Conservation (phyloP, 1,140 invertebrate genomes). For the Chymomyza costata region DNA sequence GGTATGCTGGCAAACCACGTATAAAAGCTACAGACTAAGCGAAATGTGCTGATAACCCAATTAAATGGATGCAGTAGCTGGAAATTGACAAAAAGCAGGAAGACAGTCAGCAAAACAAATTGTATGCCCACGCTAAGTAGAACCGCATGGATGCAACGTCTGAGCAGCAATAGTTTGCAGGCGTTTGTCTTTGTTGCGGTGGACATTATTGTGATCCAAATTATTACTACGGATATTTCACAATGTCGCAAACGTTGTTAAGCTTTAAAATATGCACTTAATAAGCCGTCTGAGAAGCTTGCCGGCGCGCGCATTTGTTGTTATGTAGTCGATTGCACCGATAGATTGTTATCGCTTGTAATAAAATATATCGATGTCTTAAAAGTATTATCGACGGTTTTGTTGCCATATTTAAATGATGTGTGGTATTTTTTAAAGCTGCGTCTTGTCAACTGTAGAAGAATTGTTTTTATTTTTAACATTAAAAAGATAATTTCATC, state of each 20-base stretch:
- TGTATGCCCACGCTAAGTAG: constrained; percentile 52
- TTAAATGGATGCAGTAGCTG: constrained; percentile 76
- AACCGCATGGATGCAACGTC: constrained; percentile 50
- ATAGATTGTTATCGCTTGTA: too few relatives aligned
- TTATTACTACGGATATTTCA: background rate
- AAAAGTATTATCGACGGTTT: too few relatives aligned
- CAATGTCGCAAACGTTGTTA: background rate
- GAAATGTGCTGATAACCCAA: constrained; percentile 77
- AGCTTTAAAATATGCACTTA: background rate
- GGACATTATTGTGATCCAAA: constrained; percentile 15
- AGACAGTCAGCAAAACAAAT: constrained; percentile 75
- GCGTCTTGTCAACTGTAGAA: too few relatives aligned
- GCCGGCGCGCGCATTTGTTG: constrained; percentile 30
- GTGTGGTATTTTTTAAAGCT: too few relatives aligned
- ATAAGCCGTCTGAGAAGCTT: constrained; percentile 6
- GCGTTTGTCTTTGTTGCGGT: constrained; percentile 18
- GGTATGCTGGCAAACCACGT: constrained; percentile 78
- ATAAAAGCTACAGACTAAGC: constrained; percentile 76
- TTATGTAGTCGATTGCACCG: background rate
- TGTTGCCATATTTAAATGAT: too few relatives aligned
- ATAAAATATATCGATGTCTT: too few relatives aligned
- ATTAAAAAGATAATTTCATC: too few relatives aligned
- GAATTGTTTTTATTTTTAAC: too few relatives aligned
- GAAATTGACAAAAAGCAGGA: constrained; percentile 78
- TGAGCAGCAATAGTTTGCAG: constrained; percentile 36